Base-by-base conservation (phyloP, 2,888 invertebrate species). In the Platycheirus rosarum region DNA sequence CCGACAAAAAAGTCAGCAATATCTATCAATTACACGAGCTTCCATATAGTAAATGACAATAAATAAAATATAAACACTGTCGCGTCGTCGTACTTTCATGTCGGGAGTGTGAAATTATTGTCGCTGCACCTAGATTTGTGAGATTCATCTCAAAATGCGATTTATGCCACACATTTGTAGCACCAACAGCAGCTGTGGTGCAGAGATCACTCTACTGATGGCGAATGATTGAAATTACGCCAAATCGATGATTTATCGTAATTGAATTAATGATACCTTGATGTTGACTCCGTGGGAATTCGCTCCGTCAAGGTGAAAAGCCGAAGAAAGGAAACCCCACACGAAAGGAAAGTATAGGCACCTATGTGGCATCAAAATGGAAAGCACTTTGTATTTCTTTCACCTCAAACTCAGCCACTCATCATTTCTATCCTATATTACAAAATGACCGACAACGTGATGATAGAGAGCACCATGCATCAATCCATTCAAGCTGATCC, bases 211-310 rank as follows among this genome's bases (percentile, higher is more conserved):
- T n/a, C 2, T 14, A 9, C 26, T 53, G 13, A 2, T 16, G n/a
- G 9, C 29, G 49, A 65, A 51, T 46, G 37, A 71, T 60, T 66
- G 60, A 66, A 66, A 73, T 73, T 66, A 68, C 73, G 75, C 75
- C 75, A 80, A 80, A 75, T 66, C 62, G 66, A 82, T 82, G 76
- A 82, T 82, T 82, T 82, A 82, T 82, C 66, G 76, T 76, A 82
- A 82, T 82, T 82, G 82, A 76, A 82, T 82, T 71, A 68, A 76
- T 82, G 82, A 76, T 70, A 76, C 76, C 57, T 71, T 71, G 70
- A 71, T 76, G 82, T n/a, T 71, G 82, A 82, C 71, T 76, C 62
- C 82, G 82, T 82, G 82, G 76, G 82, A 82, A 82, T 76, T 82
- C 32, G 14, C 48, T n/a, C n/a, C 71, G 29, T 71, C 82, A 76